Evolutionary conservation across 64 coral and sea anemone genomes (phyloP), one percentile per base, ranked within the genome.

Genomic region (Montipora capricornis): DNA sequence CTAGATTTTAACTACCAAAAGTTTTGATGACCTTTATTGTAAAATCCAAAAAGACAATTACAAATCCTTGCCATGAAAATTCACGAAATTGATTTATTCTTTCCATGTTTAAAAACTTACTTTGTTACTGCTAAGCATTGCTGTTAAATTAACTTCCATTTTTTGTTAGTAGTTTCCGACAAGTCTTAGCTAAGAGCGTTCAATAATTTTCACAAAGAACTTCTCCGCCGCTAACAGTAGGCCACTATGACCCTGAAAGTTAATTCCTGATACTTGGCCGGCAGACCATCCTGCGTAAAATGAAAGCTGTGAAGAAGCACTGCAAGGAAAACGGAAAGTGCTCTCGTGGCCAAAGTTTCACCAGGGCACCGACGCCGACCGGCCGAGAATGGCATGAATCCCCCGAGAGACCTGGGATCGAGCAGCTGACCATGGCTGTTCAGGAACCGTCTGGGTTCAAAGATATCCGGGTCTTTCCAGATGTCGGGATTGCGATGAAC

Each of bases 351-450:
- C 22, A 96, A 47, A 47, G 77, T 73, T 57, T 77, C 89, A 3
- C 95, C 92, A 67, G 92, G 87, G 20, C 95, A 96, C 64, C 90
- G 86, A 6, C 95, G 95, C 11, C 88, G 74, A 87, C 95, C 95
- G 5, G 13, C 61, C 0, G 91, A 93, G 79, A 96, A 96, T 11
- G 93, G 87, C 16, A 96, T 73, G 64, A 94, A 96, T 4, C 83
- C 84, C 69, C 92, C 80, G 11, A 90, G 62, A 0, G 60, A 46
- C 51, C 80, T 86, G 0, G 69, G 84, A 46, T 82, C 49, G 24
- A 96, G n/a, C 7, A 93, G 8, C 61, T 85, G 84, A 14, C 95
- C 95, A 45, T 93, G 57, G 4, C 89, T 86, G 46, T 96, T 84
- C 16, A 96, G 91, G 80, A 93, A 96, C 51, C 91, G 95, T 44